These are phyloP conservation scores for Dissostichus mawsoni DNA, from an alignment of 2,113 vertebrate species.

Conservation along the genomic window DNA sequence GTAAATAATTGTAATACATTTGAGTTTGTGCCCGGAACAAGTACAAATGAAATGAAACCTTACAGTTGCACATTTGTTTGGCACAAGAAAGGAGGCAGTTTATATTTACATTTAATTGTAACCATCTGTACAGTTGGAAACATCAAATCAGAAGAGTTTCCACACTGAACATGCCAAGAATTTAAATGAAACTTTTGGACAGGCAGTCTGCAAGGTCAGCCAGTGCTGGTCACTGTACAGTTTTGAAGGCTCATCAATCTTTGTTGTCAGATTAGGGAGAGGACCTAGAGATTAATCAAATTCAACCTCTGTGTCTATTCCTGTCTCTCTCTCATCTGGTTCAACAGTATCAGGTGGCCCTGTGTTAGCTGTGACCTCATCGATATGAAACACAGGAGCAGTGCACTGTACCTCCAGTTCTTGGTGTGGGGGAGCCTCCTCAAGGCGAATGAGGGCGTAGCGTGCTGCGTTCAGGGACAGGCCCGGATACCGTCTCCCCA, in stretches of 20 bases:
- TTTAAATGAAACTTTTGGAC: constrained; percentile 8
- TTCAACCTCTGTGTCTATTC: constrained; percentile 40
- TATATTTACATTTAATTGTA: not conserved
- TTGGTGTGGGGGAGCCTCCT: constrained; percentile 94
- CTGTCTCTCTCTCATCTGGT: constrained; percentile 10
- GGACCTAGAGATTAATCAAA: constrained; percentile 57
- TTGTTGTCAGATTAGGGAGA: constrained; percentile 59
- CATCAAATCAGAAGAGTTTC: constrained; percentile 1
- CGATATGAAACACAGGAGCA: no score
- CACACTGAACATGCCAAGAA: not conserved
- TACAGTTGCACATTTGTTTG: not conserved
- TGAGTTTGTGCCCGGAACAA: no score
- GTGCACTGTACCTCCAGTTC: constrained; percentile 92
- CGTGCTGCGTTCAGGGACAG: constrained; percentile 95
- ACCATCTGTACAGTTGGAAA: constrained; percentile 6
- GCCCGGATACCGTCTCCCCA: constrained; percentile 96
- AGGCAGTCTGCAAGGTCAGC: constrained; percentile 19
- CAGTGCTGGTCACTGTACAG: not conserved
- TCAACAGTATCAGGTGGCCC: constrained; percentile 12
- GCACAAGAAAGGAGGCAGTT: not conserved
- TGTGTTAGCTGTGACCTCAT: constrained; percentile 1
- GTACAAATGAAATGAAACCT: not conserved
- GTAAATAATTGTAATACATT: no score
- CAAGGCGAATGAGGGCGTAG: constrained; percentile 93
- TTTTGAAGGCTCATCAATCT: constrained; percentile 23